Evolutionary conservation across 1,140 invertebrate species (phyloP), one percentile per base, ranked within the genome.

Genomic region (Sitophilus oryzae): DNA sequence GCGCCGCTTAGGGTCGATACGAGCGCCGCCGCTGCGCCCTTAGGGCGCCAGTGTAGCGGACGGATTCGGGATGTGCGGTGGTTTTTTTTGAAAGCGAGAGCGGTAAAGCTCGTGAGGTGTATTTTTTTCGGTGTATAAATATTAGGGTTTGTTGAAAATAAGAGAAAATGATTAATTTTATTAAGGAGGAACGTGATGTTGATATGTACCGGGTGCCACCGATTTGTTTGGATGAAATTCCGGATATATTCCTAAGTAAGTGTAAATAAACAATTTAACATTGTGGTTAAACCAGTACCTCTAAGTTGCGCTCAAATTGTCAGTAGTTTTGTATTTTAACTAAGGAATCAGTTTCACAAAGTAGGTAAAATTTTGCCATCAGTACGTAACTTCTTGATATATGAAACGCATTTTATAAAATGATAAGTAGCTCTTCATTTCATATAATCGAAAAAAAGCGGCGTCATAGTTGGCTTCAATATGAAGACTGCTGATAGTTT

Each of bases 181-280:
- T 71, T 52, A 66, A 72, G 58, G 77, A 67, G 8, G 62, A 66
- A 36, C 54, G 51, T 35, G 73, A 77, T 46, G 68, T 70, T 40
- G 74, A 75, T n/a, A 75, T 76, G 56, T 74, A 77, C 66, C 76
- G 82, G 65, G 80, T 84, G 58, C 82, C 82, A 54, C 81, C 81
- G 57, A 83, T 84, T 63, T 80, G 82, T 63, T 71, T 86, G 56
- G 84, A 86, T 67, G 78, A 83, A 70, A 77, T 88, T 51, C 86
- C 85, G 1, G 81, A 86, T 68, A 81, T 86, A 69, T 77, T 87
- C 56, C 75, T 85, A 63, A 83, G 85, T 87, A 81, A 79, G 81
- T 81, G 68, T 49, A 34, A 36, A 20, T n/a, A n/a, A n/a, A n/a
- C n/a, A n/a, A n/a, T n/a, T n/a, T n/a, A n/a, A n/a, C n/a, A n/a